These are phyloP conservation scores for Diploptera punctata DNA, from an alignment of 2,888 invertebrate genomes.

Conservation along the genomic window DNA sequence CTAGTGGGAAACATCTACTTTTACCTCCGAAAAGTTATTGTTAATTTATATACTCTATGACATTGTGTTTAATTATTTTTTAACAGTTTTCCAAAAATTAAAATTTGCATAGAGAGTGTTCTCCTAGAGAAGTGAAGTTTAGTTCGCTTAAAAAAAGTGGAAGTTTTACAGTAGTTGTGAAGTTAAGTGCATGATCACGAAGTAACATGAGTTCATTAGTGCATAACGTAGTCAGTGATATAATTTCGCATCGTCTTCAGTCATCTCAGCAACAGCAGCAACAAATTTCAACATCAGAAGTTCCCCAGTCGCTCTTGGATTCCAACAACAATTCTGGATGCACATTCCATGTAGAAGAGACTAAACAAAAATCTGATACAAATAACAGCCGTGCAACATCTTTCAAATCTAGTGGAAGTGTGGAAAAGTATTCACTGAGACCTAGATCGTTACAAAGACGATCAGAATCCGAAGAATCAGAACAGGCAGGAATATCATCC, in stretches of 20 bases:
- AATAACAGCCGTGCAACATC: not conserved
- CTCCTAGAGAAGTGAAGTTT: no score
- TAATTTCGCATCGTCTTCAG: slow-evolving; percentile 11
- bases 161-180: no score
- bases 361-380: not conserved
- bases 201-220: slow-evolving; percentile 23
- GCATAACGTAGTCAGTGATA: slow-evolving; percentile 19
- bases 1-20: no score
- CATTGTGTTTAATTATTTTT: no score
- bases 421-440: slow-evolving; percentile 71
- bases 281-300: not conserved
- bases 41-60: no score
- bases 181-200: no score
- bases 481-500: not conserved
- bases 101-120: no score
- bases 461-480: slow-evolving; percentile 47
- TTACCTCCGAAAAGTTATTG: no score
- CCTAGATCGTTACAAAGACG: slow-evolving; percentile 67
- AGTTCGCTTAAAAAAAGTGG: no score
- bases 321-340: not conserved
- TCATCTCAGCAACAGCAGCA: slow-evolving; percentile 6
- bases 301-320: not conserved
- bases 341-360: not conserved
- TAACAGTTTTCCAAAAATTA: no score
- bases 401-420: slow-evolving; percentile 47